Evolutionary conservation across 2,113 vertebrate genomes (phyloP).

Genomic region (Hymenochirus boettgeri): DNA sequence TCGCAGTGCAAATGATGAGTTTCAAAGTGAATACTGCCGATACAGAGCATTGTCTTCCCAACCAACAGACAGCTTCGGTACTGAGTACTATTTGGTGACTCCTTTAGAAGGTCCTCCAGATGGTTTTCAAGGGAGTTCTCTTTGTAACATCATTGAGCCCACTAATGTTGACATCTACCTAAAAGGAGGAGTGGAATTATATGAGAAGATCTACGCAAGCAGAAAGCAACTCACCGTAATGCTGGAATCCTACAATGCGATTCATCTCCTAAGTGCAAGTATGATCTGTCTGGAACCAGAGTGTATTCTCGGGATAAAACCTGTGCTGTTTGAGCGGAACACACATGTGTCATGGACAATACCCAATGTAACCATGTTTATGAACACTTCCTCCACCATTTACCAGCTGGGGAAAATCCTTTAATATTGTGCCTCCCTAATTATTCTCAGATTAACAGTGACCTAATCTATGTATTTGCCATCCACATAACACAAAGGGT

Average conservation of each 20-base stretch:
- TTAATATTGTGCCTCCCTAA: conserved; percentile 3
- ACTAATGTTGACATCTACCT: background rate
- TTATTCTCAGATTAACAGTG: background rate
- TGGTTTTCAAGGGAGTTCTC: background rate
- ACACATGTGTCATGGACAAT: background rate
- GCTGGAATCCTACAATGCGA: conserved; percentile 12
- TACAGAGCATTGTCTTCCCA: background rate
- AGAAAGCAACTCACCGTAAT: background rate
- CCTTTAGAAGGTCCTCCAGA: background rate
- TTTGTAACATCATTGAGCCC: background rate
- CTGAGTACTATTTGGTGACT: conserved; percentile 9
- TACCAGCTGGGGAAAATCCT: background rate
- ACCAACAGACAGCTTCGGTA: conserved; percentile 1
- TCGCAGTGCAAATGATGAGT: conserved; percentile 13
- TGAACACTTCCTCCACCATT: background rate
- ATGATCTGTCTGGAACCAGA: background rate
- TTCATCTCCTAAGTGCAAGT: conserved; percentile 8
- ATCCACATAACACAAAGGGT: conserved; percentile 37
- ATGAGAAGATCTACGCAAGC: background rate
- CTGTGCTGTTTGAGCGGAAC: conserved; percentile 12
- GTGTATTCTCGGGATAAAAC: background rate
- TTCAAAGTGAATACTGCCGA: background rate
- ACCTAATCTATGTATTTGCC: background rate
- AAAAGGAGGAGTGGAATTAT: background rate
- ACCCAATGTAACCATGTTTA: background rate